A percentile compares a stretch with the other conserved stretches of the same genome.
These are phyloP conservation scores for Hirtodrosophila trivittata DNA, from an alignment of 2,888 invertebrate genomes.

Conservation along the genomic window DNA sequence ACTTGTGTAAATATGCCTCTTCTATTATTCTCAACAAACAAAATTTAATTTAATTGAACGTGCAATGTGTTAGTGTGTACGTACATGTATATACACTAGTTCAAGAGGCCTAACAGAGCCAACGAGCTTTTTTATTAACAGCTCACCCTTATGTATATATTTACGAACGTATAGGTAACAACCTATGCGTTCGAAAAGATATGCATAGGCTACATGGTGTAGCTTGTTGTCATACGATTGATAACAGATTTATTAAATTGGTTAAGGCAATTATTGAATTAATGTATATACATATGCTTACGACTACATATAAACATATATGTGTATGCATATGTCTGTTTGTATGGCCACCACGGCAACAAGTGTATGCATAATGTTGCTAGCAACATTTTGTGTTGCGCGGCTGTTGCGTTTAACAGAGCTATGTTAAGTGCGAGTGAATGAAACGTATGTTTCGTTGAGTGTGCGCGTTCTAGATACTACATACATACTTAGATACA, in stretches of 20 bases:
- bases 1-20: constrained; percentile 3
- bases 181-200: too few relatives aligned
- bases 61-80: constrained; percentile 2
- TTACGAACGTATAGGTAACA: too few relatives aligned
- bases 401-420: constrained; percentile 36
- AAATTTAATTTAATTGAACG: constrained; percentile 17
- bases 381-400: constrained; percentile 23
- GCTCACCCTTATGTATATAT: too few relatives aligned
- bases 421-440: constrained; percentile 40
- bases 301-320: neutral
- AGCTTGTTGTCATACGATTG: too few relatives aligned
- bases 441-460: constrained; percentile 13
- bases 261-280: too few relatives aligned
- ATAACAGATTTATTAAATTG: too few relatives aligned
- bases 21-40: constrained; percentile 8
- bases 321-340: constrained; percentile 10
- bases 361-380: constrained; percentile 31
- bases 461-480: neutral
- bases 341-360: constrained; percentile 30
- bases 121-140: constrained; percentile 13
- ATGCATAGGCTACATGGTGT: too few relatives aligned
- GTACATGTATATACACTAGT: neutral
- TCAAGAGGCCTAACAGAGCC: neutral
- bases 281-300: constrained; percentile 1
- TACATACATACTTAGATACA: neutral